Percentiles rank a stretch among this genome's conserved stretches.
phyloP scores from a whole-genome alignment of 1,140 invertebrate species.

The Leptopilina boulardi region DNA sequence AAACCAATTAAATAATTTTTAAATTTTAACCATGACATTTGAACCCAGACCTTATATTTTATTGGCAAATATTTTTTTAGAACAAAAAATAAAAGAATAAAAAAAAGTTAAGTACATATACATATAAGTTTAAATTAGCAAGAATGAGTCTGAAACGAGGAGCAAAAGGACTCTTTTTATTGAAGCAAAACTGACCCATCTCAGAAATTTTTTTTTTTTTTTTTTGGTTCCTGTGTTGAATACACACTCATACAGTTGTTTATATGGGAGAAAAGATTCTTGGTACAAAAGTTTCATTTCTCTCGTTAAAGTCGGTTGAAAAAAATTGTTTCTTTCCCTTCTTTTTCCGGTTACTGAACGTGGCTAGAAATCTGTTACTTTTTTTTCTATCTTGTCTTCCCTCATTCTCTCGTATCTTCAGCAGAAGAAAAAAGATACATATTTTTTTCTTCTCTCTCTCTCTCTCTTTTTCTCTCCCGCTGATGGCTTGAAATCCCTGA shows the following conservation, averaged over 20 bases:
- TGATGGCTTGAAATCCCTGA: constrained; percentile 5
- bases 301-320: constrained; percentile 54
- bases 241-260: neutral
- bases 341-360: constrained; percentile 47
- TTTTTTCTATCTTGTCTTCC: neutral
- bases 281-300: constrained; percentile 51
- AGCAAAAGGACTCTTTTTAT: constrained; percentile 31
- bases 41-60: too few relatives aligned
- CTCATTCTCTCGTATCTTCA: neutral
- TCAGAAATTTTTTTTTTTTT: constrained; percentile 53
- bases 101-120: too few relatives aligned
- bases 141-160: constrained; percentile 43
- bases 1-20: too few relatives aligned
- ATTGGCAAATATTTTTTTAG: too few relatives aligned
- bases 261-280: constrained; percentile 54
- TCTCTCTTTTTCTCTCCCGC: neutral
- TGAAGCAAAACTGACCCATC: constrained; percentile 42
- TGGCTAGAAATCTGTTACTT: constrained; percentile 53
- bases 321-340: constrained; percentile 31
- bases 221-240: constrained; percentile 42
- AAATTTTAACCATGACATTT: too few relatives aligned
- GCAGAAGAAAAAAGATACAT: too few relatives aligned
- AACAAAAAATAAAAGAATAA: too few relatives aligned
- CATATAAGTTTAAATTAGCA: too few relatives aligned
- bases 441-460: constrained; percentile 19